Evolutionary conservation across 2,797 vertebrate genomes (phyloP).

Genomic region (Setipinna tenuifilis): DNA sequence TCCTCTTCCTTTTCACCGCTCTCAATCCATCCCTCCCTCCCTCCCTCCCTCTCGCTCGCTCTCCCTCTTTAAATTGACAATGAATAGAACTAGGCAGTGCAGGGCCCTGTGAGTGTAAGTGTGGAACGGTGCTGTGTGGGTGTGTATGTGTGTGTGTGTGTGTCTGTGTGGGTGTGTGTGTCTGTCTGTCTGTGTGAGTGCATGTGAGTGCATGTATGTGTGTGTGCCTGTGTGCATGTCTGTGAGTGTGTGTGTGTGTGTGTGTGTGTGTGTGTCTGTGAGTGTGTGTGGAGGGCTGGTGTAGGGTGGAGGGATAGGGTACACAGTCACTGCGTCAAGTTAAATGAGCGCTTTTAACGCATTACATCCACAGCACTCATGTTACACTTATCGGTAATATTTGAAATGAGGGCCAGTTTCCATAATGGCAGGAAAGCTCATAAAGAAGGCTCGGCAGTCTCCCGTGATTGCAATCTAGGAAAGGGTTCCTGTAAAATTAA

Average conservation of each 20-base stretch:
- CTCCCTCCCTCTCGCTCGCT: not conserved
- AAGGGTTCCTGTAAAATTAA: conserved; percentile 76
- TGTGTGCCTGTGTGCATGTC: too few species aligned
- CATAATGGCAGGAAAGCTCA: conserved; percentile 69
- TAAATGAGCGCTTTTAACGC: conserved; percentile 65
- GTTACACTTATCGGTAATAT: conserved; percentile 71
- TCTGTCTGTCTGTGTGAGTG: not conserved
- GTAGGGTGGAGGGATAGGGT: too few species aligned
- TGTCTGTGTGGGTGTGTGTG: not conserved
- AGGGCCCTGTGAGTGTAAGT: not conserved
- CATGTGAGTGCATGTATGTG: not conserved
- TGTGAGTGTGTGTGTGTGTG: too few species aligned
- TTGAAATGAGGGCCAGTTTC: conserved; percentile 67
- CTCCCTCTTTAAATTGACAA: conserved; percentile 26
- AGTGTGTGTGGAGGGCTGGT: too few species aligned
- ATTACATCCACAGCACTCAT: conserved; percentile 65
- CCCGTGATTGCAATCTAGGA: conserved; percentile 73
- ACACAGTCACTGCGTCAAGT: not conserved
- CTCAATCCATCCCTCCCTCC: not conserved
- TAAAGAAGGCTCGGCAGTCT: conserved; percentile 62
- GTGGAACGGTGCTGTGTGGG: not conserved
- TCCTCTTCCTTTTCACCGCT: conserved; percentile 46
- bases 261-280: too few species aligned
- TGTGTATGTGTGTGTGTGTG: not conserved
- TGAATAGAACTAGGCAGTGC: conserved; percentile 32